Evolutionary conservation across 92 coral and sea anemone genomes (phyloP).

Genomic region (Scolanthus callimorphus): DNA sequence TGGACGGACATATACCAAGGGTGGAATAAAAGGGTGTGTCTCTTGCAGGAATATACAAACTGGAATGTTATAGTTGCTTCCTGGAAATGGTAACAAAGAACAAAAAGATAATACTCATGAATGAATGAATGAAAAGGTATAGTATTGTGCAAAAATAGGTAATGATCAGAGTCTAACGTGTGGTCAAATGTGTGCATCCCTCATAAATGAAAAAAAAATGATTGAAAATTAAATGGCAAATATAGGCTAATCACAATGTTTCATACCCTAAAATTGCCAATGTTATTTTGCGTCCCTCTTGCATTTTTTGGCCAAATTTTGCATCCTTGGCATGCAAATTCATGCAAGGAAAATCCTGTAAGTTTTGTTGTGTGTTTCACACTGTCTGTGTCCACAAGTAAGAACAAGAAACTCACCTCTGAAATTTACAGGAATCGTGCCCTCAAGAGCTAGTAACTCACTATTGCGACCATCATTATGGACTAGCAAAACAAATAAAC

Average conservation of each 20-base stretch:
- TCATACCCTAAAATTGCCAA: too few species aligned
- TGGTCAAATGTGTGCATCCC: too few species aligned
- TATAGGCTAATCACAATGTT: too few species aligned
- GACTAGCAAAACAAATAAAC: conserved; percentile 15
- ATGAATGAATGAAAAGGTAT: too few species aligned
- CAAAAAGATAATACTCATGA: neutral
- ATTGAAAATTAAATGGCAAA: neutral
- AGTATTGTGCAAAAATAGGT: too few species aligned
- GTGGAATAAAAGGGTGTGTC: conserved; percentile 85
- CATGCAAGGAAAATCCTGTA: neutral
- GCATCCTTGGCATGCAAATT: too few species aligned
- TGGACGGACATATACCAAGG: conserved; percentile 79
- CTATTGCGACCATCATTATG: conserved; percentile 71
- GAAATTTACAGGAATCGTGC: conserved; percentile 80
- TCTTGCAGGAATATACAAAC: conserved; percentile 85
- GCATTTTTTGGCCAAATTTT: too few species aligned
- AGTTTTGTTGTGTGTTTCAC: neutral
- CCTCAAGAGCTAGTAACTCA: conserved; percentile 65
- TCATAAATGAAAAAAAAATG: too few species aligned
- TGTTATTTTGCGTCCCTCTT: too few species aligned
- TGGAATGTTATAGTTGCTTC: conserved; percentile 85
- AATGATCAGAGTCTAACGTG: too few species aligned
- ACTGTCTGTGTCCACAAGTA: neutral
- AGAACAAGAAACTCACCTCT: conserved; percentile 38
- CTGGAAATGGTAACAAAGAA: conserved; percentile 18